phyloP scores from a whole-genome alignment of 2,888 invertebrate species.

The Hybos culiciformis region DNA sequence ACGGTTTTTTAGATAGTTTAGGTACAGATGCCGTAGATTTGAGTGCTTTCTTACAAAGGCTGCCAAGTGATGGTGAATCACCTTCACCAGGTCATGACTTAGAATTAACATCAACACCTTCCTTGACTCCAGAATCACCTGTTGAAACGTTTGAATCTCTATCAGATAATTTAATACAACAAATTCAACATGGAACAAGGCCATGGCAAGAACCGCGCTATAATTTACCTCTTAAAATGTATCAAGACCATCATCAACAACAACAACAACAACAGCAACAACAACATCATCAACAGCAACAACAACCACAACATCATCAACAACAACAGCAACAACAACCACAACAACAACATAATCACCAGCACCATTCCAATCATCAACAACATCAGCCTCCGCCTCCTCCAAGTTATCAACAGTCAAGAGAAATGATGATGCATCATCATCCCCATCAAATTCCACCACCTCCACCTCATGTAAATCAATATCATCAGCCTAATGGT shows the following conservation, averaged over 20 bases:
- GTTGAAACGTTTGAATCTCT: constrained; percentile 55
- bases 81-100: constrained; percentile 47
- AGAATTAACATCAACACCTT: constrained; percentile 57
- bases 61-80: constrained; percentile 42
- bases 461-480: constrained; percentile 10
- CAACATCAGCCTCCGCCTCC: constrained; percentile 22
- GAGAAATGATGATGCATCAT: constrained; percentile 50
- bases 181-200: constrained; percentile 35
- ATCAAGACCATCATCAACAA: constrained; percentile 38
- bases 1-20: constrained; percentile 55
- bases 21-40: constrained; percentile 69
- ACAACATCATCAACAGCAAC: constrained; percentile 12
- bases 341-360: constrained; percentile 7
- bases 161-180: constrained; percentile 54
- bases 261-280: constrained; percentile 48
- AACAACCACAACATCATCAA: neutral
- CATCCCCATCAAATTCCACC: constrained; percentile 26
- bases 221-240: constrained; percentile 16
- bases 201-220: constrained; percentile 8
- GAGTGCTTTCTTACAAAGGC: constrained; percentile 56
- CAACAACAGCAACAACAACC: constrained; percentile 13
- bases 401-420: constrained; percentile 45
- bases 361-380: constrained; percentile 10
- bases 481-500: constrained; percentile 11
- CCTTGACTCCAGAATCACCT: constrained; percentile 52